Evolutionary conservation across 2,797 vertebrate species (phyloP).

Genomic region (Hirundo rustica): DNA sequence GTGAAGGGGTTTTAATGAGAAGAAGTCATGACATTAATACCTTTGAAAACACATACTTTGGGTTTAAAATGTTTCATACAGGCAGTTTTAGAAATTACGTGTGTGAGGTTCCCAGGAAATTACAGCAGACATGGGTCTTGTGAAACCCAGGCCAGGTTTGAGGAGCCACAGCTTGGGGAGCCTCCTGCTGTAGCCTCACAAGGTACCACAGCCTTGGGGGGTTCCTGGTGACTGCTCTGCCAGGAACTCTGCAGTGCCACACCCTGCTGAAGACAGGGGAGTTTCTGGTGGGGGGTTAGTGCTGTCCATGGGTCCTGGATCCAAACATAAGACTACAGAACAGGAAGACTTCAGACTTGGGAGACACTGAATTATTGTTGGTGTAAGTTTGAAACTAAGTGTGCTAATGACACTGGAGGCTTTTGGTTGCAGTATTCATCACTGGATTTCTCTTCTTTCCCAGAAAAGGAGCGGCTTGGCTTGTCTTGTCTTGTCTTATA

Average conservation of each 20-base stretch:
- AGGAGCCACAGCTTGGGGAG: background rate
- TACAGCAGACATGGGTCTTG: background rate
- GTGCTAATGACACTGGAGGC: background rate
- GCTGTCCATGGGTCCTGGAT: background rate
- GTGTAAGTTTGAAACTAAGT: background rate
- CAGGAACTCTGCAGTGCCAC: background rate
- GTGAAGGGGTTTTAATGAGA: background rate
- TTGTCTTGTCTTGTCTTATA: background rate
- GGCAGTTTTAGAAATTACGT: background rate
- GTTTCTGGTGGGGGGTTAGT: background rate
- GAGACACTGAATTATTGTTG: background rate
- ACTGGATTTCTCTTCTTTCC: background rate
- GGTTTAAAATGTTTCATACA: background rate
- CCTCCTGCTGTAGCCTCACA: background rate
- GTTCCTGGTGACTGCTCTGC: background rate
- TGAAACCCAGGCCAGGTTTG: background rate
- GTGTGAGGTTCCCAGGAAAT: background rate
- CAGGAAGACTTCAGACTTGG: background rate
- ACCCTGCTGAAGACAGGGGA: background rate
- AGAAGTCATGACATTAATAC: background rate
- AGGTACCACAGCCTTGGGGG: rapidly evolving
- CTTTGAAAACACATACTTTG: background rate
- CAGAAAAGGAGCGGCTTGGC: background rate
- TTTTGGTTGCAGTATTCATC: background rate
- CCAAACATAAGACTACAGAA: background rate